Percentiles rank a stretch among this genome's conserved stretches.
Evolutionary conservation across 2,113 vertebrate genomes (phyloP).

Genomic region (Antennarius striatus): DNA sequence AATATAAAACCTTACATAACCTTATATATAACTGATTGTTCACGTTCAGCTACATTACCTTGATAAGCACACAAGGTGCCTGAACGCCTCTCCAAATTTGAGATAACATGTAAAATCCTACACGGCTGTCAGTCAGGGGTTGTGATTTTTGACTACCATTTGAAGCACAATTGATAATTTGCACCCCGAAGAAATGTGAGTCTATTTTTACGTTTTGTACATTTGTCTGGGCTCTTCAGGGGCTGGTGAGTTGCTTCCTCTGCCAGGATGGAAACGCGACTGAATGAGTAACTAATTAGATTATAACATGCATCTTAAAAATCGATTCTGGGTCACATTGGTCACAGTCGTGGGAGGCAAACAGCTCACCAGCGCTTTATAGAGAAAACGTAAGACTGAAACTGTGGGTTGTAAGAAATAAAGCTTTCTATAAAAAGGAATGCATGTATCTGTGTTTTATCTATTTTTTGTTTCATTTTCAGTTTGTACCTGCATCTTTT

Average conservation of each 20-base stretch:
- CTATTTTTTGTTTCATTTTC: too few species aligned
- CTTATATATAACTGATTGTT: too few species aligned
- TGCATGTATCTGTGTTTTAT: too few species aligned
- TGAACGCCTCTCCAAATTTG: constrained; percentile 15
- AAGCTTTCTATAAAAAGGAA: too few species aligned
- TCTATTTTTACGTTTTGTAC: background rate
- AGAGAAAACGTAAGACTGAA: background rate
- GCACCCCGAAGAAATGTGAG: background rate
- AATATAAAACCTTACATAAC: too few species aligned
- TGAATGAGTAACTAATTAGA: constrained; percentile 42
- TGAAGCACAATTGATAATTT: background rate
- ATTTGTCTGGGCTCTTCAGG: constrained; percentile 16
- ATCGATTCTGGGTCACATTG: constrained; percentile 55
- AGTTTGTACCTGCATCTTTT: too few species aligned
- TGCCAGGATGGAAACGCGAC: constrained; percentile 41
- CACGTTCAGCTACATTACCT: too few species aligned
- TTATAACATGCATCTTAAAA: constrained; percentile 42
- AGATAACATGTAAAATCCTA: background rate
- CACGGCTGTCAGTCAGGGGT: constrained; percentile 20
- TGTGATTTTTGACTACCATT: constrained; percentile 23
- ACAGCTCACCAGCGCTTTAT: constrained; percentile 1
- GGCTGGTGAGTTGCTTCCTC: constrained; percentile 40
- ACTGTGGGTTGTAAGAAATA: too few species aligned
- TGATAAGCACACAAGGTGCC: background rate
- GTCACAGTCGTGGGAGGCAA: constrained; percentile 36